Base-by-base conservation (phyloP, 2,113 vertebrate species). In the Nibea albiflora region DNA sequence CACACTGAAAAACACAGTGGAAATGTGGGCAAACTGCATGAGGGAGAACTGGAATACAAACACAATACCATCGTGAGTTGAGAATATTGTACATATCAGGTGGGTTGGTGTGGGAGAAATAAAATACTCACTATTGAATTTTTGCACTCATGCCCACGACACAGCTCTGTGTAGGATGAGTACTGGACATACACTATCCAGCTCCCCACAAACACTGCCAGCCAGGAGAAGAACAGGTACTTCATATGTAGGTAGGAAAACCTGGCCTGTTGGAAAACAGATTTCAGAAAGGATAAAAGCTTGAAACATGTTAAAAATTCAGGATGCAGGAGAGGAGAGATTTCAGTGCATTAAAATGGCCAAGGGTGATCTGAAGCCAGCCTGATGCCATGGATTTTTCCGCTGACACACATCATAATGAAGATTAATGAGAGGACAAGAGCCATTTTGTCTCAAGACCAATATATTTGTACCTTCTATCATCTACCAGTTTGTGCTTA, bases 181-280 rank as follows among this genome's bases (percentile, higher is more conserved):
- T 99, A 99, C 82, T 98, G 96, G 56, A 98, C 97, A 53, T 99
- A 99, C 26, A 97, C 92, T 67, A 99, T 95, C 98, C 98, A 99
- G 95, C 98, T 99, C 90, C 98, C 96, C 90, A 99, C 94, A 71
- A 99, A 98, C 85, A 99, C 96, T 0, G 93, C 97, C 94, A 99
- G 87, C 98, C 98, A 99, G 69, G 97, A 99, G 66, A 98, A 96
- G 94, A 99, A 99, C 87, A 99, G 96, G 88, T 97, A 99, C 92
- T 98, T 99, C 94, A 99, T 96, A 67, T 96, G 95, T 58, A 97
- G 88, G 49, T 97, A 97, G 3, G 98, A 98, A 85, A 98, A 95
- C 75, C 95, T 96, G 86, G 96, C 95, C 98, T 99, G 88, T 64
- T 47, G 88, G 62, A 72, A 53, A 58, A 39, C 28, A 86, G 5